These are phyloP conservation scores for Macroteleia sp. DNA, from an alignment of 2,888 invertebrate species.

Conservation along the genomic window DNA sequence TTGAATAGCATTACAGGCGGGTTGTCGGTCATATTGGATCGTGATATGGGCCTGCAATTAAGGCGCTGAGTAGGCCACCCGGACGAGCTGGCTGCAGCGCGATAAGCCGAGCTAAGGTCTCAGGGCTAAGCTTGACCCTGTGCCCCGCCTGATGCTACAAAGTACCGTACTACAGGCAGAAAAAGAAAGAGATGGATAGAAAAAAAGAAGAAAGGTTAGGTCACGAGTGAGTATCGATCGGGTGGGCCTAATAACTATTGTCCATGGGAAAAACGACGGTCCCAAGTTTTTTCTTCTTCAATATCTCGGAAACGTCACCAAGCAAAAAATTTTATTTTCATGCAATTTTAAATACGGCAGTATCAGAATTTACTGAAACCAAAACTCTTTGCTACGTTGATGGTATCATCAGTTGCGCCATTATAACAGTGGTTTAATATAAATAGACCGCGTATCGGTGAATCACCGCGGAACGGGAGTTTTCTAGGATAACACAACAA, in stretches of 20 bases:
- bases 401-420: slow-evolving; percentile 5
- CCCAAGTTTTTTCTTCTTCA: not conserved
- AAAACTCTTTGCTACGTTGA: not conserved
- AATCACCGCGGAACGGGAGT: slow-evolving; percentile 32
- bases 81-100: slow-evolving; percentile 77
- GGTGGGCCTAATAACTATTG: slow-evolving; percentile 78
- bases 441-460: slow-evolving; percentile 40
- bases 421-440: slow-evolving; percentile 20
- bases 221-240: slow-evolving; percentile 80
- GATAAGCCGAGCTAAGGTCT: slow-evolving; percentile 81
- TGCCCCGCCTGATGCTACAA: slow-evolving; percentile 68
- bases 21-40: slow-evolving; percentile 84
- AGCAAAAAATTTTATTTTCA: slow-evolving; percentile 2
- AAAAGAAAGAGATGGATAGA: slow-evolving; percentile 31
- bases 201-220: slow-evolving; percentile 71
- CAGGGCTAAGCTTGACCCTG: slow-evolving; percentile 79
- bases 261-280: slow-evolving; percentile 44
- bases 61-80: slow-evolving; percentile 83
- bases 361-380: too few relatives aligned
- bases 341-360: too few relatives aligned
- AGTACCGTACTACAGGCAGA: slow-evolving; percentile 66
- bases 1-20: slow-evolving; percentile 72
- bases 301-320: not conserved
- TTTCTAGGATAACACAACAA: slow-evolving; percentile 37
- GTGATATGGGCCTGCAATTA: slow-evolving; percentile 83